Conservation (phyloP, 2,797 vertebrate genomes). For the Amblyraja radiata region DNA sequence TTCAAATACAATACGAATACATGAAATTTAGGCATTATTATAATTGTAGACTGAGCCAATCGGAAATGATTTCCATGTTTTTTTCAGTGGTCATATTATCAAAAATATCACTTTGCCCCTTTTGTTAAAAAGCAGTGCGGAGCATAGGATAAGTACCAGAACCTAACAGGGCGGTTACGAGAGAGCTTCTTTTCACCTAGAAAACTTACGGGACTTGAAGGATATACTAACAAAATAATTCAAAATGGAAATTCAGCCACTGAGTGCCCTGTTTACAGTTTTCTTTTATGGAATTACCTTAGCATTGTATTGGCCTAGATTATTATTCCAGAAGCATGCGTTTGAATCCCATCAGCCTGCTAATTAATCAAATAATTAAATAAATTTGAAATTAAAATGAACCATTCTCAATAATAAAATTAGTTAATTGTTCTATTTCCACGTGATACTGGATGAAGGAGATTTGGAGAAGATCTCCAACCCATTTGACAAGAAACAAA, state of each 20-base stretch:
- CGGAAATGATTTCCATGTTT: not conserved
- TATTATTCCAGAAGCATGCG: too few relatives aligned
- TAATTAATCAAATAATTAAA: too few relatives aligned
- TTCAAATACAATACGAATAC: not conserved
- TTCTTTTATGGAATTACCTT: not conserved
- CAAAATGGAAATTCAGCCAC: not conserved
- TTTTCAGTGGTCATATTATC: not conserved
- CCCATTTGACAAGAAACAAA: too few relatives aligned
- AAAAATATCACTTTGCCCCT: not conserved
- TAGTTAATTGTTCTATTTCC: too few relatives aligned
- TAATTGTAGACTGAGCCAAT: not conserved
- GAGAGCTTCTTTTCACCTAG: not conserved
- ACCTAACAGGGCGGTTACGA: not conserved
- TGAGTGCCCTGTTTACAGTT: not conserved
- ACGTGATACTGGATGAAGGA: too few relatives aligned
- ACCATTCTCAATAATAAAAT: too few relatives aligned
- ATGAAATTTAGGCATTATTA: not conserved
- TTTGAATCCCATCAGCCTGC: too few relatives aligned
- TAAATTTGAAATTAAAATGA: too few relatives aligned
- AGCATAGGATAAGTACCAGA: not conserved
- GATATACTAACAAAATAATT: not conserved
- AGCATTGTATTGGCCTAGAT: too few relatives aligned
- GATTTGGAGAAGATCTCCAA: too few relatives aligned
- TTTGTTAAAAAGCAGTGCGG: not conserved
- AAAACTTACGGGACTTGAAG: not conserved